phyloP scores from a whole-genome alignment of 2,113 vertebrate species.

The Pedetes capensis region DNA sequence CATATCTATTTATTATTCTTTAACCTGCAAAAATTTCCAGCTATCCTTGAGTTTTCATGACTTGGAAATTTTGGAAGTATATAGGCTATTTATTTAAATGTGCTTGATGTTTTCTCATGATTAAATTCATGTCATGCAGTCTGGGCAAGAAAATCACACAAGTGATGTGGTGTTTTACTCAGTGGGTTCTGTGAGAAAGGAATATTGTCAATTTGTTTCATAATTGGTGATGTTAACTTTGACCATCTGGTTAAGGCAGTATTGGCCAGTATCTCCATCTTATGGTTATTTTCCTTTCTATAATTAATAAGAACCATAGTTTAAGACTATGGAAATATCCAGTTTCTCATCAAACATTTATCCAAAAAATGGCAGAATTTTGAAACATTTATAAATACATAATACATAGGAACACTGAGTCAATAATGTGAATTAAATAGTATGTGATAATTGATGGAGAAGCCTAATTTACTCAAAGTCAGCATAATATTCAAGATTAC shows the following conservation, averaged over 20 bases:
- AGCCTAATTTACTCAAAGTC: neutral
- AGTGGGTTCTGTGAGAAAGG: neutral
- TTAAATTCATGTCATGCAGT: neutral
- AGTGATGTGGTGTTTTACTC: neutral
- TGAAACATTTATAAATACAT: neutral
- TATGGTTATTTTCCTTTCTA: neutral
- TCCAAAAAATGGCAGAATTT: neutral
- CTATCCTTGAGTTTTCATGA: neutral
- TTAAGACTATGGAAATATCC: neutral
- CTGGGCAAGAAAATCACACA: neutral
- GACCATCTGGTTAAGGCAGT: neutral
- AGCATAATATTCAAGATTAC: neutral
- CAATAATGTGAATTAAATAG: neutral
- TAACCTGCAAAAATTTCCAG: neutral
- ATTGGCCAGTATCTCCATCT: neutral
- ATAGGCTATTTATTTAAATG: neutral
- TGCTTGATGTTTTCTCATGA: neutral
- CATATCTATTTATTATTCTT: neutral
- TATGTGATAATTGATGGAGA: neutral
- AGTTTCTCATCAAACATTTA: neutral
- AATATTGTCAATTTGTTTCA: neutral
- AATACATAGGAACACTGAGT: neutral
- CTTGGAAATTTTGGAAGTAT: neutral
- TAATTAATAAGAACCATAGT: neutral
- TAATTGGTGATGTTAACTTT: neutral